phyloP scores from a whole-genome alignment of 2,113 vertebrate species.

The Haliaeetus leucogaster region DNA sequence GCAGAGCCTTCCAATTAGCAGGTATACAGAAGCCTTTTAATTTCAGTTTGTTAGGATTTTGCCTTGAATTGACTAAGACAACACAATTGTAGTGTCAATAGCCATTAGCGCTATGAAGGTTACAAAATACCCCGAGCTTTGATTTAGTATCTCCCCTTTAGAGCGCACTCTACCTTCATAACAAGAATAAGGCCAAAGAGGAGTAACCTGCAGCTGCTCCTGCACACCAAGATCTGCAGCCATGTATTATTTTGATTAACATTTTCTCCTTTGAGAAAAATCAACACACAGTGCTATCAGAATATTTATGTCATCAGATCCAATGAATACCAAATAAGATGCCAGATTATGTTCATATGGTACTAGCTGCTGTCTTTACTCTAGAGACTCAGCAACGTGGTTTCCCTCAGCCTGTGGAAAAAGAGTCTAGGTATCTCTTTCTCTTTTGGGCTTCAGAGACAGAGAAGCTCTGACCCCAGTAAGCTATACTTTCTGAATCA shows the following conservation, averaged over 20 bases:
- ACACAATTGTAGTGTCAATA: background rate
- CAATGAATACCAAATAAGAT: background rate
- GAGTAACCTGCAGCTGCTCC: background rate
- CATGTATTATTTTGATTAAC: background rate
- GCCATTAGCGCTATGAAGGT: background rate
- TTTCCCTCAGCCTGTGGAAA: background rate
- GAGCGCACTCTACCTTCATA: background rate
- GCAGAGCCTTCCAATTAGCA: background rate
- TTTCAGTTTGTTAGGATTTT: background rate
- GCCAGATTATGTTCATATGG: background rate
- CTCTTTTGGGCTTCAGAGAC: background rate
- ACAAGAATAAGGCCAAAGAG: background rate
- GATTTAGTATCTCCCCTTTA: background rate
- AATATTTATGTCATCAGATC: background rate
- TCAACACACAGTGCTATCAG: background rate
- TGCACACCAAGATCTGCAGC: background rate
- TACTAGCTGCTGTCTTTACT: background rate
- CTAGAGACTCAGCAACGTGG: background rate
- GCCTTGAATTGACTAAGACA: background rate
- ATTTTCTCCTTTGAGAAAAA: background rate
- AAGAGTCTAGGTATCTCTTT: background rate
- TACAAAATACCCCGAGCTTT: background rate
- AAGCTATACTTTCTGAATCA: background rate
- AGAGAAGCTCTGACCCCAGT: background rate
- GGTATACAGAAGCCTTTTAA: background rate